A percentile compares a stretch with the other conserved stretches of the same genome.
Evolutionary conservation across 2,888 invertebrate species (phyloP).

Genomic region (Allolobophora icterica): DNA sequence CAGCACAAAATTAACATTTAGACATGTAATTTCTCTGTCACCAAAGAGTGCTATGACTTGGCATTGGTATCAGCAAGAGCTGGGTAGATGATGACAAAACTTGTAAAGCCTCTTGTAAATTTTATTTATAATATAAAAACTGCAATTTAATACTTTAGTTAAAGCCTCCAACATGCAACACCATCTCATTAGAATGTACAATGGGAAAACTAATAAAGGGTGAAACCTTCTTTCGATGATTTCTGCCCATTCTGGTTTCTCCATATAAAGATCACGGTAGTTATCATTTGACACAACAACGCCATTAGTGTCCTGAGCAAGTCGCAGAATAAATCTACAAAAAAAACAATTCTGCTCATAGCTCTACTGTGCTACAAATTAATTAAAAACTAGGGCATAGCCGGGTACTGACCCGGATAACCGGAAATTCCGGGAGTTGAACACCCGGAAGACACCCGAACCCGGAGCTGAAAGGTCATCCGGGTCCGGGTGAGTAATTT

Average conservation of each 20-base stretch:
- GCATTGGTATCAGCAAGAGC: too few relatives aligned
- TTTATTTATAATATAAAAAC: neutral
- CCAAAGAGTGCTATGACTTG: too few relatives aligned
- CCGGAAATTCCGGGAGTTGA: too few relatives aligned
- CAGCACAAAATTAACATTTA: too few relatives aligned
- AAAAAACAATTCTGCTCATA: neutral
- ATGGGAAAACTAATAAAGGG: neutral
- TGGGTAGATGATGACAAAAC: too few relatives aligned
- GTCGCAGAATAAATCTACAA: conserved; percentile 78
- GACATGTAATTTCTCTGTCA: too few relatives aligned
- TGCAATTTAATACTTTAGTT: neutral
- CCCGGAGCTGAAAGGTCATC: too few relatives aligned
- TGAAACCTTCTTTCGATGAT: conserved; percentile 82
- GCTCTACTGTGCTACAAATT: neutral
- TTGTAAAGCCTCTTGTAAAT: too few relatives aligned
- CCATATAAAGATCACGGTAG: conserved; percentile 84
- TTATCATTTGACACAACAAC: conserved; percentile 94
- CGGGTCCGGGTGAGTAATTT: too few relatives aligned
- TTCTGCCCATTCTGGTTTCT: conserved; percentile 81
- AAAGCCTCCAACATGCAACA: neutral
- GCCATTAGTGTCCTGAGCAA: conserved; percentile 59
- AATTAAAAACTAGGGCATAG: too few relatives aligned
- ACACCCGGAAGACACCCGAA: too few relatives aligned
- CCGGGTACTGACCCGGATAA: too few relatives aligned
- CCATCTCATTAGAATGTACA: neutral